Conservation (phyloP, 2,113 vertebrate species). For the Apodemus sylvaticus region DNA sequence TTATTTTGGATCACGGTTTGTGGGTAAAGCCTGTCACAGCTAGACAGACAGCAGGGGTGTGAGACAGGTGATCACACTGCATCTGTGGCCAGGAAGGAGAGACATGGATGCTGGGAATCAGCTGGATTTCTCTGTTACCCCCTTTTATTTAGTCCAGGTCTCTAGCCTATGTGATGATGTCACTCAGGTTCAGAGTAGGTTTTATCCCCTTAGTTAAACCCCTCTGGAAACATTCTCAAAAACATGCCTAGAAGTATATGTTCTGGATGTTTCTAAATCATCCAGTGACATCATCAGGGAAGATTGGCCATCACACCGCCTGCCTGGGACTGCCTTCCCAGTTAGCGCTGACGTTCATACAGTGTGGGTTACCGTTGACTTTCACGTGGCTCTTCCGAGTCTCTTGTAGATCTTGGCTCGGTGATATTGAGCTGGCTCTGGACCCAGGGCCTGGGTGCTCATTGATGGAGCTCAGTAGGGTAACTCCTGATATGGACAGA, state of each 20-base stretch:
- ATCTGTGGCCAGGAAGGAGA: background rate
- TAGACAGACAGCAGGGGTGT: too few relatives aligned
- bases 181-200: background rate
- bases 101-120: background rate
- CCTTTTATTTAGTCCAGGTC: background rate
- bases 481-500: too few relatives aligned
- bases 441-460: background rate
- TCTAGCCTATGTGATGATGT: background rate
- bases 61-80: background rate
- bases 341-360: too few relatives aligned
- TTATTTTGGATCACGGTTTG: background rate
- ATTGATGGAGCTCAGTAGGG: background rate
- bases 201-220: background rate
- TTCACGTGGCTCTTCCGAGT: fast-evolving
- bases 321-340: background rate
- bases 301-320: background rate
- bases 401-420: fast-evolving
- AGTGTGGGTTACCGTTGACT: background rate
- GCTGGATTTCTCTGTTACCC: background rate
- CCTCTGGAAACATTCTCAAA: background rate
- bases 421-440: background rate
- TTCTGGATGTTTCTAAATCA: background rate
- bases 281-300: background rate
- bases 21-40: background rate
- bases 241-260: background rate